Evolutionary conservation across 2,113 vertebrate genomes (phyloP).

Genomic region (Crotalus horridus): DNA sequence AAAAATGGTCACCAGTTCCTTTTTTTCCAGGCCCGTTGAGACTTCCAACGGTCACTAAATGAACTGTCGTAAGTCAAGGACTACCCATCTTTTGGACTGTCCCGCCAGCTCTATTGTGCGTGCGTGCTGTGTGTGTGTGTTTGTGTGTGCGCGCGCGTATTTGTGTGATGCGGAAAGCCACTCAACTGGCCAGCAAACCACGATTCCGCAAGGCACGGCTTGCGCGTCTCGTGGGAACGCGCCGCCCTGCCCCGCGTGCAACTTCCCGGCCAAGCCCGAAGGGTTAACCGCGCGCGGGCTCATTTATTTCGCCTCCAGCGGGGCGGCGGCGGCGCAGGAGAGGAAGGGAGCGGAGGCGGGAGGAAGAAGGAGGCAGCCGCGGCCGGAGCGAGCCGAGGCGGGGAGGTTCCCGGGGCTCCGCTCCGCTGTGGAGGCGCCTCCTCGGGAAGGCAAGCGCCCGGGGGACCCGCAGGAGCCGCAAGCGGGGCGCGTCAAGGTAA

Average conservation of each 20-base stretch:
- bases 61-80: no score
- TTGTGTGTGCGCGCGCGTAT: no score
- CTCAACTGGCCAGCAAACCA: neutral
- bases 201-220: neutral
- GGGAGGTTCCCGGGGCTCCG: neutral
- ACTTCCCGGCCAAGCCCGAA: neutral
- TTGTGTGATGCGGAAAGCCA: neutral
- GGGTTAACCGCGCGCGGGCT: slow-evolving; percentile 39
- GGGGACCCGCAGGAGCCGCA: neutral
- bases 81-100: no score
- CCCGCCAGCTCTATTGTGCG: no score
- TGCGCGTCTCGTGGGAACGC: neutral
- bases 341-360: neutral
- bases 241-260: neutral
- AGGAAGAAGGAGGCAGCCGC: neutral
- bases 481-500: neutral
- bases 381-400: no score
- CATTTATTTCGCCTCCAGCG: neutral
- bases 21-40: no score
- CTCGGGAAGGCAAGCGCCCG: no score
- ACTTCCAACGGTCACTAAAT: no score
- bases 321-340: neutral
- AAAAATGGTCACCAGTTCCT: no score
- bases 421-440: neutral
- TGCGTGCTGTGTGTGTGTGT: no score